Evolutionary conservation across 2,797 vertebrate species (phyloP).

Genomic region (Natrix natrix): DNA sequence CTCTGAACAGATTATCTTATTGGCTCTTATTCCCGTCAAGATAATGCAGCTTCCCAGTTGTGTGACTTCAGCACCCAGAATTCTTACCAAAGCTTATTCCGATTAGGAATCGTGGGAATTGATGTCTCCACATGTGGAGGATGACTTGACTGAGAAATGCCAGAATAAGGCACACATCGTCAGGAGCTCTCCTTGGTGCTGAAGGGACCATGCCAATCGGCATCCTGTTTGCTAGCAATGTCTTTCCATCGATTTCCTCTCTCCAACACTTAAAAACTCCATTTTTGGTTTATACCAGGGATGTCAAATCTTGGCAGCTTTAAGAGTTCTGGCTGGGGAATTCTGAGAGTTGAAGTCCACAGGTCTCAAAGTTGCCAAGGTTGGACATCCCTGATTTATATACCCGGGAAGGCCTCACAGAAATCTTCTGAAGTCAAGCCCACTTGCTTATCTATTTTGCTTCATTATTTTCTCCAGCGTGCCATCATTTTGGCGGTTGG

Average conservation of each 20-base stretch:
- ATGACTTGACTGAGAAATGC: not conserved
- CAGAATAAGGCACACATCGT: not conserved
- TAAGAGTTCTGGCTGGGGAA: not conserved
- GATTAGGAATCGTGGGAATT: no score
- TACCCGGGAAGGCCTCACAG: not conserved
- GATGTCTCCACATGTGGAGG: not conserved
- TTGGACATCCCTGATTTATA: not conserved
- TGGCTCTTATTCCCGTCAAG: not conserved
- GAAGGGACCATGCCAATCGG: not conserved
- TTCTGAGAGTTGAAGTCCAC: not conserved
- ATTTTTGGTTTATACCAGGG: not conserved
- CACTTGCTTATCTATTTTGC: not conserved
- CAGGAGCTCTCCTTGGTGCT: slow-evolving; percentile 8
- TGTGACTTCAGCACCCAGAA: not conserved
- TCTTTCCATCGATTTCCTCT: not conserved
- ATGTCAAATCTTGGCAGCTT: not conserved
- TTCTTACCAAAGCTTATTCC: not conserved
- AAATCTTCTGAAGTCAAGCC: accelerated
- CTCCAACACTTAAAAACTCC: not conserved
- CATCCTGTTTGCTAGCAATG: not conserved
- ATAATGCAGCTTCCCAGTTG: no score
- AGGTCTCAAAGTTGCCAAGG: not conserved
- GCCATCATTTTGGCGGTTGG: not conserved
- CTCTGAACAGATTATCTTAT: not conserved
- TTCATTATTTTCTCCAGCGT: not conserved